Evolutionary conservation across 2,888 invertebrate genomes (phyloP).

Genomic region (Tortrix viridana): DNA sequence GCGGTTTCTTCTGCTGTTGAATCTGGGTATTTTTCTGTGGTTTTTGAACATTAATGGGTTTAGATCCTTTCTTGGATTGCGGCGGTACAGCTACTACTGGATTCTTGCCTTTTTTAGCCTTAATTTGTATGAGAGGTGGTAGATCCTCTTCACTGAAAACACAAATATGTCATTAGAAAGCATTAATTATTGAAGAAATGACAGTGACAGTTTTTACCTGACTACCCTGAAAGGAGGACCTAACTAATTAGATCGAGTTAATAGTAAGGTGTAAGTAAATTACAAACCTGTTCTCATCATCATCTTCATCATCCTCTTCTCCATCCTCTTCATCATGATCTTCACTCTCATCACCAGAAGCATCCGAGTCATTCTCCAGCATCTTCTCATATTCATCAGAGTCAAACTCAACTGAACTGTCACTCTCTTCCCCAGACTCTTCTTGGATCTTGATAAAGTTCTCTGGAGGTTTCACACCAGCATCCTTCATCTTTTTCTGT

Average conservation of each 20-base stretch:
- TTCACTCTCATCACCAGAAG: conserved; percentile 44
- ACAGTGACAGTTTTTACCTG: too few relatives aligned
- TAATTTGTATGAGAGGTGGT: conserved; percentile 24
- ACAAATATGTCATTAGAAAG: background rate
- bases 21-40: background rate
- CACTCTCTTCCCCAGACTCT: conserved; percentile 58
- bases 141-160: conserved; percentile 47
- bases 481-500: conserved; percentile 55
- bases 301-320: conserved; percentile 44
- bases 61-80: conserved; percentile 2
- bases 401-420: conserved; percentile 64
- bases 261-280: background rate
- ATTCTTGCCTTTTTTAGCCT: conserved; percentile 29
- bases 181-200: too few relatives aligned
- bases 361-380: conserved; percentile 55
- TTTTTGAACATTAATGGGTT: conserved; percentile 13
- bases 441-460: conserved; percentile 60
- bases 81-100: conserved; percentile 6
- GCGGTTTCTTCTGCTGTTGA: conserved; percentile 1
- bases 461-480: conserved; percentile 58
- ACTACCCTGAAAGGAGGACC: too few relatives aligned
- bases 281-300: conserved; percentile 40
- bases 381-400: conserved; percentile 72
- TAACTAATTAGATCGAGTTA: too few relatives aligned
- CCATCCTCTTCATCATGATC: conserved; percentile 39